These are phyloP conservation scores for Crocodylus rhombifer DNA, from an alignment of 2,797 vertebrate species.

Conservation along the genomic window DNA sequence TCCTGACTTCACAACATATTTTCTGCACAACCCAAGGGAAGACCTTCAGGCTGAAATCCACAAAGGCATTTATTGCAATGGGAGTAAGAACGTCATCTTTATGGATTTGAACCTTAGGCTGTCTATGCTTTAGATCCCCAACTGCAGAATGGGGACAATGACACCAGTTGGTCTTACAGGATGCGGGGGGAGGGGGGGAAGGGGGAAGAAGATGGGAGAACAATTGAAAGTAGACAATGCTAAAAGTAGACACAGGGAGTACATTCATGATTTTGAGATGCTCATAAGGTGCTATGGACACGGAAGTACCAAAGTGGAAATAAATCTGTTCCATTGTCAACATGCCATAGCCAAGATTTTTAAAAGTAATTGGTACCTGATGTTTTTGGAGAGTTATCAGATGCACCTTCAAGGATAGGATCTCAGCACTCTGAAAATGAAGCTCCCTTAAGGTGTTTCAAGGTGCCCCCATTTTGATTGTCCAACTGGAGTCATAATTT, in stretches of 20 bases:
- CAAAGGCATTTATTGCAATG: too few species aligned
- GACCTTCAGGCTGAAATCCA: too few species aligned
- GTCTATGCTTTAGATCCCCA: too few species aligned
- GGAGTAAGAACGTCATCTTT: too few species aligned
- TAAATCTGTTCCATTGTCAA: not conserved
- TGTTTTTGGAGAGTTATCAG: not conserved
- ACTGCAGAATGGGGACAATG: not conserved
- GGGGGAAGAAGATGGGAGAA: too few species aligned
- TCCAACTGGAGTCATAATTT: not conserved
- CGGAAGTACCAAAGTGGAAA: not conserved
- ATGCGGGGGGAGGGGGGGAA: too few species aligned
- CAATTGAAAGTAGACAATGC: not conserved
- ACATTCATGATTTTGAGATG: not conserved
- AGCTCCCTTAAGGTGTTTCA: not conserved
- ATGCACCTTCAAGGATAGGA: not conserved
- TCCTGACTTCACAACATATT: not conserved
- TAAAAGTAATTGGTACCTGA: fast-evolving
- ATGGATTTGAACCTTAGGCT: too few species aligned
- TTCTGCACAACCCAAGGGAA: not conserved
- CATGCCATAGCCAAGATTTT: not conserved
- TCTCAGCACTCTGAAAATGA: not conserved
- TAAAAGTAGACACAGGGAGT: not conserved
- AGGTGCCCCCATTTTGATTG: not conserved
- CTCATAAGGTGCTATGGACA: not conserved
- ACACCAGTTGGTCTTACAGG: too few species aligned